A percentile compares a stretch with the other conserved stretches of the same genome.
Conservation (phyloP, 2,888 invertebrate species). For the Apamea monoglypha region DNA sequence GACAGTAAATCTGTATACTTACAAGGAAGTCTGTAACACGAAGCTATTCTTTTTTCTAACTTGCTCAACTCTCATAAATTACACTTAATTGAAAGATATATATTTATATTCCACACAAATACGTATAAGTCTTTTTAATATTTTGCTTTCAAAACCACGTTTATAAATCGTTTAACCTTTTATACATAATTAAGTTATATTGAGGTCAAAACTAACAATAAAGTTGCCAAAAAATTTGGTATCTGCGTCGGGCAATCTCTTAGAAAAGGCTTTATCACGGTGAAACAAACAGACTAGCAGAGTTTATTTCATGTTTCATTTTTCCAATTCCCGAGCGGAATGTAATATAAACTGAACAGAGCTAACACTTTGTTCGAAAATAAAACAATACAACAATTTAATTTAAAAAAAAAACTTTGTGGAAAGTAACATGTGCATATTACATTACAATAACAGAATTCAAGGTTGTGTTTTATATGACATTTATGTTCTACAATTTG, state of each 20-base stretch:
- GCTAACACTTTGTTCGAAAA: constrained; percentile 43
- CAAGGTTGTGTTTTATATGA: constrained; percentile 19
- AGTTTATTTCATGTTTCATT: constrained; percentile 58
- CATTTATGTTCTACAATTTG: constrained; percentile 32
- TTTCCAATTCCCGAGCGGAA: constrained; percentile 55
- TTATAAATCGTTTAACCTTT: constrained; percentile 37
- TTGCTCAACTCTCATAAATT: constrained; percentile 21
- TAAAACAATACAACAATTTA: constrained; percentile 47
- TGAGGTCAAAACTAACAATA: constrained; percentile 44
- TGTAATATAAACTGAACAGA: constrained; percentile 45
- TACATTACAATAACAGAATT: constrained; percentile 41
- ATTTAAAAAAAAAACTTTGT: constrained; percentile 45
- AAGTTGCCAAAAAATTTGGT: constrained; percentile 42
- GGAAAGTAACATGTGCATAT: constrained; percentile 29
- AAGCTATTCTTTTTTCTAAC: background rate
- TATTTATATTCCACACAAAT: background rate
- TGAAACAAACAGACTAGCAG: constrained; percentile 41
- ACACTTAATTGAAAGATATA: background rate
- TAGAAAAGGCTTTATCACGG: constrained; percentile 43
- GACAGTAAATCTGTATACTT: constrained; percentile 15
- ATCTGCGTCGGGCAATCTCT: constrained; percentile 38
- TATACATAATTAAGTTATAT: constrained; percentile 23
- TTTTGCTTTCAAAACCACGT: constrained; percentile 30
- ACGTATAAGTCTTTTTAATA: constrained; percentile 4
- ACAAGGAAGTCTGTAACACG: constrained; percentile 14